phyloP scores from a whole-genome alignment of 2,797 vertebrate genomes.

The Pangasius mekongensis region DNA sequence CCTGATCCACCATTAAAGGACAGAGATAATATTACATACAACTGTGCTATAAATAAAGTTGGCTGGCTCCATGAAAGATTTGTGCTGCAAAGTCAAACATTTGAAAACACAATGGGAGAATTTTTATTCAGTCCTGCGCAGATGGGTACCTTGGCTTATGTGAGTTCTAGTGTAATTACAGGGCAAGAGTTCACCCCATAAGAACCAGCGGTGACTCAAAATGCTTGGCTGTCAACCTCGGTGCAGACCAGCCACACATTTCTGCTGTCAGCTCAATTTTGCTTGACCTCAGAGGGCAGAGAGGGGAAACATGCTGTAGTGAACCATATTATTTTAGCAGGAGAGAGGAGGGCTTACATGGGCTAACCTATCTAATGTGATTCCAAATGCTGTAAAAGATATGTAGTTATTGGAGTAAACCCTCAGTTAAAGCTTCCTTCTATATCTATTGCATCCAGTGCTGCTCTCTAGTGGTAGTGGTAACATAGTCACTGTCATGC shows the following conservation, averaged over 20 bases:
- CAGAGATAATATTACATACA: constrained; percentile 59
- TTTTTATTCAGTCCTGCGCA: constrained; percentile 27
- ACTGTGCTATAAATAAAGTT: constrained; percentile 42
- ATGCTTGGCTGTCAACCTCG: constrained; percentile 64
- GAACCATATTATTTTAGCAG: constrained; percentile 8
- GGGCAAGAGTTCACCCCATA: constrained; percentile 73
- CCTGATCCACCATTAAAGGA: constrained; percentile 47
- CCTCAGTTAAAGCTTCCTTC: not conserved
- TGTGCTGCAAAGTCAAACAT: not conserved
- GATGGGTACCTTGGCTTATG: constrained; percentile 4
- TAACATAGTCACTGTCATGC: not conserved
- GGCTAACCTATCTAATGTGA: not conserved
- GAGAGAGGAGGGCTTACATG: not conserved
- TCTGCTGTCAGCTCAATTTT: constrained; percentile 38
- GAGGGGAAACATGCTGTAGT: not conserved
- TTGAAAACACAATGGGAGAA: constrained; percentile 11
- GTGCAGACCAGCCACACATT: constrained; percentile 18
- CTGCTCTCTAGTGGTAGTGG: constrained; percentile 66
- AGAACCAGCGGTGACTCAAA: constrained; percentile 56
- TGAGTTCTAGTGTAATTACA: constrained; percentile 74
- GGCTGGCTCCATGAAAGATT: not conserved
- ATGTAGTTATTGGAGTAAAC: too few species aligned
- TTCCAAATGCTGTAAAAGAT: not conserved
- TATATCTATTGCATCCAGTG: constrained; percentile 60
- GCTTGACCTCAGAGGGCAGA: constrained; percentile 16